Conservation (phyloP, 2,888 invertebrate species). For the Cerastoderma edule region DNA sequence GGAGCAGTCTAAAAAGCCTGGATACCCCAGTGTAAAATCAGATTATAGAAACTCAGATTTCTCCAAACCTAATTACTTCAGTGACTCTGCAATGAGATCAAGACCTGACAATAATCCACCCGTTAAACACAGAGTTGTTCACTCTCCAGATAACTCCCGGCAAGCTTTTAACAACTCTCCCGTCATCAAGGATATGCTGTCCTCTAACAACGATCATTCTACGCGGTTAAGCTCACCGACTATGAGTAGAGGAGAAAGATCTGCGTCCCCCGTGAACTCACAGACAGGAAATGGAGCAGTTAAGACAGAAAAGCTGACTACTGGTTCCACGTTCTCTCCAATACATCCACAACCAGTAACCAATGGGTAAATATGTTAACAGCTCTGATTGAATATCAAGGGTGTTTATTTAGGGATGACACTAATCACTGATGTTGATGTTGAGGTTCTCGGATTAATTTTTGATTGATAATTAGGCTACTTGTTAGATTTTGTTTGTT, state of each 20-base stretch:
- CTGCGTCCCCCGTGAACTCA: constrained; percentile 27
- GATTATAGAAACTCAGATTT: constrained; percentile 38
- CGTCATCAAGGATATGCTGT: constrained; percentile 49
- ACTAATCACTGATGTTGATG: no score
- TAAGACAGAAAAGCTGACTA: constrained; percentile 70
- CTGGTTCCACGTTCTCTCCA: constrained; percentile 74
- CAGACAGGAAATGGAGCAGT: constrained; percentile 50
- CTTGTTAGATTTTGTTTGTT: no score
- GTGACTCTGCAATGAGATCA: constrained; percentile 37
- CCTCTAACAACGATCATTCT: constrained; percentile 2
- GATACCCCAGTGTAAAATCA: constrained; percentile 3
- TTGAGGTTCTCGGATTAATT: no score
- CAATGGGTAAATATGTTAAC: constrained; percentile 29
- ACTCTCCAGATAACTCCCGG: constrained; percentile 43
- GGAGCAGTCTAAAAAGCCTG: constrained; percentile 11
- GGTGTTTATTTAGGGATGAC: no score
- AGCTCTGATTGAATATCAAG: no score
- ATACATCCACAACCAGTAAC: constrained; percentile 79
- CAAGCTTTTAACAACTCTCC: constrained; percentile 51
- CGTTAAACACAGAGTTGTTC: constrained; percentile 31
- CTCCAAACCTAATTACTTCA: constrained; percentile 50
- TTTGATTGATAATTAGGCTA: no score
- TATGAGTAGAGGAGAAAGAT: constrained; percentile 20
- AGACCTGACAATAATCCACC: not conserved
- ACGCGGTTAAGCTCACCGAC: not conserved